Evolutionary conservation across 2,797 vertebrate genomes (phyloP), one percentile per base, ranked within the genome.

Genomic region (Gobio occitaniae): DNA sequence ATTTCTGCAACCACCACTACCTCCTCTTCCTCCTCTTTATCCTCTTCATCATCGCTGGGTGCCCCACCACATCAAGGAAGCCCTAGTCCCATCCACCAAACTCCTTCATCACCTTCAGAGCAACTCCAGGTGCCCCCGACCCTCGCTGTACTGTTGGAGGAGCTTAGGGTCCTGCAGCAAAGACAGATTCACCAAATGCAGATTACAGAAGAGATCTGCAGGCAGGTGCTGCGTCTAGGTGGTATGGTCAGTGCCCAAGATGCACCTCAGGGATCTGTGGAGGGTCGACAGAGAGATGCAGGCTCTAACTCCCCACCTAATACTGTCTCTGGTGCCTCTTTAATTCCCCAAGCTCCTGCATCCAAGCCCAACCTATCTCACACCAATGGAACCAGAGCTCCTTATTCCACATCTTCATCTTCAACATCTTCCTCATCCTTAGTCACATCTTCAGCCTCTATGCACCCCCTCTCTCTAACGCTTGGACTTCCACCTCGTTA

Each of bases 141-240:
- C 48, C 92, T 98, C 85, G 96, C 97, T 0, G 94, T 98, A 16
- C 96, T 98, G 41, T 88, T 98, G 85, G 97, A 98, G 90, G 97
- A 98, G 92, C 95, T 98, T 8, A 92, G 96, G 76, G 95, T 97
- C 80, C 91, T 98, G 77, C 97, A 98, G 90, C 97, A 98, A 93
- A 93, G 97, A 75, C 97, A 98, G 89, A 97, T 98, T 86, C 97
- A 97, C 90, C 97, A 98, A 93, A 97, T 98, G 97, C 97, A 98
- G 92, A 97, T 98, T 92, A 98, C 97, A 0, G 97, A 98, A 89
- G 96, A 98, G 91, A 98, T 98, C 88, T 97, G 97, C 84, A 92
- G 96, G 76, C 97, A 98, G 29, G 96, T 98, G 72, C 92, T 98
- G 13, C 94, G 97, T 83, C 94, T 98, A 1, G 97, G 97, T 16